phyloP scores from a whole-genome alignment of 2,888 invertebrate genomes.

The Andrena dorsata region DNA sequence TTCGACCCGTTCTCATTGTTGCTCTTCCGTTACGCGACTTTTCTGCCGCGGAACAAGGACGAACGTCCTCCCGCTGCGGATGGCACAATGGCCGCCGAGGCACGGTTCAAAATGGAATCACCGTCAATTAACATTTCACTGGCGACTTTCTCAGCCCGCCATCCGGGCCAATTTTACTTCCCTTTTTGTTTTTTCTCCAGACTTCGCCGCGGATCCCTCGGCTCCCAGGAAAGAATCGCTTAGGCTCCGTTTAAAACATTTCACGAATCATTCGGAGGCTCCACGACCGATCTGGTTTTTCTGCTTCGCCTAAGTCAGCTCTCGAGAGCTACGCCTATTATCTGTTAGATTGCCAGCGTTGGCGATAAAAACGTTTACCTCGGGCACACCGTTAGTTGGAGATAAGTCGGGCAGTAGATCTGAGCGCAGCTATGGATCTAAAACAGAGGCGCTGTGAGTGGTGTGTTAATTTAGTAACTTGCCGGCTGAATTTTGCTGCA shows the following conservation, averaged over 20 bases:
- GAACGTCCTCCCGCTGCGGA: slow-evolving; percentile 18
- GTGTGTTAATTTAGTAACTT: too few relatives aligned
- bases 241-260: slow-evolving; percentile 1
- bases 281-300: neutral
- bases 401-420: neutral
- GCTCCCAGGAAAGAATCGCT: neutral
- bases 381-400: neutral
- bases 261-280: neutral
- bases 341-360: neutral
- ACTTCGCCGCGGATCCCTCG: neutral
- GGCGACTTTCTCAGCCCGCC: slow-evolving; percentile 41
- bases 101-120: slow-evolving; percentile 33
- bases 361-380: neutral
- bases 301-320: neutral
- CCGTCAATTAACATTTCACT: slow-evolving; percentile 53
- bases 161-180: slow-evolving; percentile 27
- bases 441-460: too few relatives aligned
- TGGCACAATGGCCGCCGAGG: slow-evolving; percentile 28
- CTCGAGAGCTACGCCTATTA: neutral
- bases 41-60: slow-evolving; percentile 66
- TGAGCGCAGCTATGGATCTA: neutral
- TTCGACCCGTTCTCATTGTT: slow-evolving; percentile 66
- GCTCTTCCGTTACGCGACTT: slow-evolving; percentile 67
- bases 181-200: neutral
- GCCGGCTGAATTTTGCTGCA: too few relatives aligned